phyloP scores from a whole-genome alignment of 2,888 invertebrate species.

The Laothoe populi region DNA sequence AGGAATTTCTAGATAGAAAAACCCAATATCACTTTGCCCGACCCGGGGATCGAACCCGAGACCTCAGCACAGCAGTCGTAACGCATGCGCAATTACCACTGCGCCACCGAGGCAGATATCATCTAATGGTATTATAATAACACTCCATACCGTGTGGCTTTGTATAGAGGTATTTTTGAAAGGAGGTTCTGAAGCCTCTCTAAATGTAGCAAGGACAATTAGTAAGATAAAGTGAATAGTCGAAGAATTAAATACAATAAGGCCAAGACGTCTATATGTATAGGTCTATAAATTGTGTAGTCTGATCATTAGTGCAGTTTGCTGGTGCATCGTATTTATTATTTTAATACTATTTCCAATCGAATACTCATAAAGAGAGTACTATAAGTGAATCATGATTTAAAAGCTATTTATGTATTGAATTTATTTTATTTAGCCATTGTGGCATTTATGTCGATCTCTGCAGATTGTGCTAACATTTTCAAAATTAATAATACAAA shows the following conservation, averaged over 20 bases:
- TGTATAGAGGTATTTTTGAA: slow-evolving; percentile 63
- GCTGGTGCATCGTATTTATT: not conserved
- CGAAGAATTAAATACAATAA: slow-evolving; percentile 26
- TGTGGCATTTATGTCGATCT: no score
- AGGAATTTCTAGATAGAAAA: no score
- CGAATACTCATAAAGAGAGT: not conserved
- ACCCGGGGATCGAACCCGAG: no score
- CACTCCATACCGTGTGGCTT: slow-evolving; percentile 24
- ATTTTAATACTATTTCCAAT: no score
- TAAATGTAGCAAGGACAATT: slow-evolving; percentile 65
- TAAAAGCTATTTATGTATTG: no score
- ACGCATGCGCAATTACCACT: no score
- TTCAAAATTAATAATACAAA: not conserved
- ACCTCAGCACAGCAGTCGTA: no score
- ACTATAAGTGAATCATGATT: not conserved
- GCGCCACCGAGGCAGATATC: no score
- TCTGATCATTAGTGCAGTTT: not conserved
- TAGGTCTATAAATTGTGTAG: not conserved
- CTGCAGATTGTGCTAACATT: not conserved
- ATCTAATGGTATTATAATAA: slow-evolving; percentile 25
- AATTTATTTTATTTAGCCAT: not conserved
- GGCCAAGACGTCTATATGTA: slow-evolving; percentile 9
- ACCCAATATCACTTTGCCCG: no score
- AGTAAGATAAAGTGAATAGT: slow-evolving; percentile 21
- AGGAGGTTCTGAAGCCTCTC: slow-evolving; percentile 52